These are phyloP conservation scores for Coptodon bakossiorum DNA, from an alignment of 2,113 vertebrate species.

Conservation along the genomic window DNA sequence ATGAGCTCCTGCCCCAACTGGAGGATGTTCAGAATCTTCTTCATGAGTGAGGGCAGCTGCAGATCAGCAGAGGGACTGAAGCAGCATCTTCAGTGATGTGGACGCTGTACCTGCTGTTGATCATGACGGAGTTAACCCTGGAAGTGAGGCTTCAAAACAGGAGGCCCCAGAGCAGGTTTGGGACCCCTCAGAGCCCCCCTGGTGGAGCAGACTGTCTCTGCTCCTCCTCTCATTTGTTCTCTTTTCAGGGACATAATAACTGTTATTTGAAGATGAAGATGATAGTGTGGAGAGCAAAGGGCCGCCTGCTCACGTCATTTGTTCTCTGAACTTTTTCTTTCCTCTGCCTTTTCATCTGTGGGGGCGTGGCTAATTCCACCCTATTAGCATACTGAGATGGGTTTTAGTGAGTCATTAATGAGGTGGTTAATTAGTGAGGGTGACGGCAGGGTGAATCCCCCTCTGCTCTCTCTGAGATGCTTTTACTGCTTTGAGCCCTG, in stretches of 20 bases:
- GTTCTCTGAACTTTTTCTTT: neutral
- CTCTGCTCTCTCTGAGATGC: neutral
- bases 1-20: neutral
- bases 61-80: neutral
- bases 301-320: accelerated
- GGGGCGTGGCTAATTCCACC: neutral
- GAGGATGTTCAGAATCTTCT: neutral
- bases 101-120: neutral
- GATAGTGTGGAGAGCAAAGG: neutral
- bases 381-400: neutral
- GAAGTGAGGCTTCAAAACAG: neutral
- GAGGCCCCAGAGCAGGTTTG: neutral
- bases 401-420: neutral
- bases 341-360: neutral
- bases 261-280: neutral
- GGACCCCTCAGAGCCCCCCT: neutral
- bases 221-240: too few species aligned
- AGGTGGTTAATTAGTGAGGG: neutral
- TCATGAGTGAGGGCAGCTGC: neutral
- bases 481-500: neutral
- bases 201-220: neutral
- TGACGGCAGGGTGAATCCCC: accelerated
- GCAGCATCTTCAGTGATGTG: neutral
- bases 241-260: too few species aligned
- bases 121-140: neutral